Conservation (phyloP, 2,797 vertebrate species). For the Mionectes olivaceus region DNA sequence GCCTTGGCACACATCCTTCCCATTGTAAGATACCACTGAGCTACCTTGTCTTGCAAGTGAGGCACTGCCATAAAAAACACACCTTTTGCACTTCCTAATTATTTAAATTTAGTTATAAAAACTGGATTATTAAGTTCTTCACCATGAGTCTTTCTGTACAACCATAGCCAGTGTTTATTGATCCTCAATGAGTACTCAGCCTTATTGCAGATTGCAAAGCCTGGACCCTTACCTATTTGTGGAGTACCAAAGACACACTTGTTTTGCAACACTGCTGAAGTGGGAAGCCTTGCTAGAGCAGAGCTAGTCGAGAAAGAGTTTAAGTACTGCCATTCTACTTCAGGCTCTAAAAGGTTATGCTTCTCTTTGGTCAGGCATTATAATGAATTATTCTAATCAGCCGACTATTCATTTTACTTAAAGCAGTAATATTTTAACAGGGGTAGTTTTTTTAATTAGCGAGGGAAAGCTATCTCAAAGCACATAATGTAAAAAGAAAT, state of each 20-base stretch:
- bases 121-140: not conserved
- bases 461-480: not conserved
- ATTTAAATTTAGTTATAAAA: not conserved
- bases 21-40: not conserved
- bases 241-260: not conserved
- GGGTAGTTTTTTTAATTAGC: not conserved
- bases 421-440: conserved; percentile 31
- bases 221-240: not conserved
- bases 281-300: not conserved
- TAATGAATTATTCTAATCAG: not conserved
- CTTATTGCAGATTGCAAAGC: not conserved
- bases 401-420: not conserved
- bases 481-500: not conserved
- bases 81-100: not conserved
- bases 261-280: not conserved
- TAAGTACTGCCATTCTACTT: not conserved
- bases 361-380: not conserved
- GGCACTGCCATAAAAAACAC: not conserved
- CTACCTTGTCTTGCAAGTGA: not conserved
- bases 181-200: not conserved
- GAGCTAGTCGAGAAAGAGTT: not conserved
- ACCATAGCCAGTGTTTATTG: not conserved
- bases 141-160: not conserved
- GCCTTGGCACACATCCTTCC: not conserved
- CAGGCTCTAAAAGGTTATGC: not conserved